A percentile compares a stretch with the other conserved stretches of the same genome.
phyloP scores from a whole-genome alignment of 2,113 vertebrate species.

The Hypomesus transpacificus region DNA sequence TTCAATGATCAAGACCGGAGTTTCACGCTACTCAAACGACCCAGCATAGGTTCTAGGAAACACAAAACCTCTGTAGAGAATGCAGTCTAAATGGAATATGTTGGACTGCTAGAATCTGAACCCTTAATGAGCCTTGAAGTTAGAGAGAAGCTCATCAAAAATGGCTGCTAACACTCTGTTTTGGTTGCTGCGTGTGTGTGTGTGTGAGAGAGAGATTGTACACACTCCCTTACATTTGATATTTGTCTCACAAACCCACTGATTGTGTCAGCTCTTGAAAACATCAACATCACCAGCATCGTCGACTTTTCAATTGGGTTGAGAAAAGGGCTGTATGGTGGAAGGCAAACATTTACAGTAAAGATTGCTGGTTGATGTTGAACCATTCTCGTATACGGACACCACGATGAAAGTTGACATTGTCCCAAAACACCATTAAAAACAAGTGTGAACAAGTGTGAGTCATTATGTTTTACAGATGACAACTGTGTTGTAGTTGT shows the following conservation, averaged over 20 bases:
- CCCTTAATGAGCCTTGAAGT: slow-evolving; percentile 63
- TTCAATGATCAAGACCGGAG: neutral
- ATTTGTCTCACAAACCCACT: slow-evolving; percentile 14
- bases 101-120: slow-evolving; percentile 12
- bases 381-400: no score
- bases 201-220: neutral
- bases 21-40: neutral
- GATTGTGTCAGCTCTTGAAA: neutral
- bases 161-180: slow-evolving; percentile 25
- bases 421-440: no score
- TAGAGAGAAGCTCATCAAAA: slow-evolving; percentile 38
- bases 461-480: neutral
- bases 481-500: neutral
- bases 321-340: no score
- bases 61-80: slow-evolving; percentile 35
- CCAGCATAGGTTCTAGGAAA: slow-evolving; percentile 4
- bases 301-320: slow-evolving; percentile 2
- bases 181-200: slow-evolving; percentile 8
- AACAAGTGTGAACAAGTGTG: no score
- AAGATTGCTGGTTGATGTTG: no score
- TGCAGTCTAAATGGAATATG: slow-evolving; percentile 39
- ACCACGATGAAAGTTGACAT: no score
- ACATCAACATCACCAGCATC: slow-evolving; percentile 3
- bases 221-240: neutral
- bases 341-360: no score